Percentiles rank a stretch among this genome's conserved stretches.
phyloP scores from a whole-genome alignment of 2,888 invertebrate genomes.

The Trichogramma evanescens region DNA sequence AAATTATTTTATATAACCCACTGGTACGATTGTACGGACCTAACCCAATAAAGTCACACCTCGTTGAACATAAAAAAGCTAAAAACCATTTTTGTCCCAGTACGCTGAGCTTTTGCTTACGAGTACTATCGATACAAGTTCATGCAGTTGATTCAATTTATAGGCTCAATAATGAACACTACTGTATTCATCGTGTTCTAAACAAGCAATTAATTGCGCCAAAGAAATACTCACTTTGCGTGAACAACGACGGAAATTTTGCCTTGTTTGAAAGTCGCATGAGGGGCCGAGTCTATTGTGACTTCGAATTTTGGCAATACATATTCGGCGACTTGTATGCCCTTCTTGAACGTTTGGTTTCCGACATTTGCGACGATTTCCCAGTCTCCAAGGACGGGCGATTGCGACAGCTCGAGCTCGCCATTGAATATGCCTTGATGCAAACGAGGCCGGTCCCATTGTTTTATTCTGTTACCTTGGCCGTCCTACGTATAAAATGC shows the following conservation, averaged over 20 bases:
- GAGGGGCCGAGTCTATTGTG: conserved; percentile 71
- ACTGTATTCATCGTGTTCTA: neutral
- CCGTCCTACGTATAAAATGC: conserved; percentile 57
- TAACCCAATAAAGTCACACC: too few species aligned
- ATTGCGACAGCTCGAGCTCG: conserved; percentile 69
- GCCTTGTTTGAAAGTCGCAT: conserved; percentile 74
- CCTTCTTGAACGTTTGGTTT: conserved; percentile 62
- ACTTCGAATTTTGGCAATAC: conserved; percentile 92
- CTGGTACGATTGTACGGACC: too few species aligned
- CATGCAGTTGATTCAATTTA: too few species aligned
- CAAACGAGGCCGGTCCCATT: conserved; percentile 64
- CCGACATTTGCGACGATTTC: conserved; percentile 64
- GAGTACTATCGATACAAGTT: too few species aligned
- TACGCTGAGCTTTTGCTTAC: too few species aligned
- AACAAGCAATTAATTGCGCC: neutral
- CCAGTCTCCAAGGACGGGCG: conserved; percentile 85
- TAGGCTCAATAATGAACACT: too few species aligned
- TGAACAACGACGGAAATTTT: conserved; percentile 71
- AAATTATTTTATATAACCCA: too few species aligned
- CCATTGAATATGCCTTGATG: conserved; percentile 69
- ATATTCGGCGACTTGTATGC: conserved; percentile 80
- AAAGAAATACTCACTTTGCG: conserved; percentile 61
- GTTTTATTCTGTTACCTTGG: conserved; percentile 71
- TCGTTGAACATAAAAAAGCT: too few species aligned
- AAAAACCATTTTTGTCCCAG: too few species aligned